phyloP scores from a whole-genome alignment of 2,797 vertebrate genomes.

The Mormyrops boulengeri region DNA sequence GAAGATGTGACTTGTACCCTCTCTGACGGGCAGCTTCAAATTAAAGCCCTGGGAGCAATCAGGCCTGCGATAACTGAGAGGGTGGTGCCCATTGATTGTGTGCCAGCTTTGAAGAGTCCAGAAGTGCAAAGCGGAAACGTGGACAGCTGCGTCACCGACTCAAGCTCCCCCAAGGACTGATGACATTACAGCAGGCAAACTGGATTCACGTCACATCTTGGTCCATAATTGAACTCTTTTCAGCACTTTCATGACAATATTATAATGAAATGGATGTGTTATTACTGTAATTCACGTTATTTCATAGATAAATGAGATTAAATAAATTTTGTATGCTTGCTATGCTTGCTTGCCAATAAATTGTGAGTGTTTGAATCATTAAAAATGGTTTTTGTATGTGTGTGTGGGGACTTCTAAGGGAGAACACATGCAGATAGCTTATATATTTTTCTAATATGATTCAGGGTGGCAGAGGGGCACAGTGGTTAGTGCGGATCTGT shows the following conservation, averaged over 20 bases:
- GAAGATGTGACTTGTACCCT: constrained; percentile 68
- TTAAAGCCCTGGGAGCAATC: constrained; percentile 53
- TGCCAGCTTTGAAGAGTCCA: constrained; percentile 34
- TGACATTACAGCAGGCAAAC: not conserved
- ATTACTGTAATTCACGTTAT: not conserved
- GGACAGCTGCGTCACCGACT: not conserved
- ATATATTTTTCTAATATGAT: not conserved
- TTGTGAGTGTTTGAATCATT: not conserved
- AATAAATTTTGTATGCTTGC: not conserved
- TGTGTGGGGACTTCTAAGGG: not conserved
- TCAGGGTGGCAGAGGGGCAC: not conserved
- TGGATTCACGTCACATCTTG: not conserved
- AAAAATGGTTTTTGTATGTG: not conserved
- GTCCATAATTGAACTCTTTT: not conserved
- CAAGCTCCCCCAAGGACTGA: constrained; percentile 21
- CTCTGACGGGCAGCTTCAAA: constrained; percentile 65
- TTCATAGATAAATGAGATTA: not conserved
- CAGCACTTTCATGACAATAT: not conserved
- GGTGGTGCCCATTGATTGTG: constrained; percentile 57
- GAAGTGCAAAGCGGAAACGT: constrained; percentile 14
- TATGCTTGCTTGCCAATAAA: not conserved
- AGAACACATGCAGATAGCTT: not conserved
- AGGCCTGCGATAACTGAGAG: constrained; percentile 48
- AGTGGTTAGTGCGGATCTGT: not conserved
- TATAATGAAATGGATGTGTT: not conserved